Percentiles rank a stretch among this genome's conserved stretches.
These are phyloP conservation scores for Clostera curtula DNA, from an alignment of 2,888 invertebrate species.

Conservation along the genomic window DNA sequence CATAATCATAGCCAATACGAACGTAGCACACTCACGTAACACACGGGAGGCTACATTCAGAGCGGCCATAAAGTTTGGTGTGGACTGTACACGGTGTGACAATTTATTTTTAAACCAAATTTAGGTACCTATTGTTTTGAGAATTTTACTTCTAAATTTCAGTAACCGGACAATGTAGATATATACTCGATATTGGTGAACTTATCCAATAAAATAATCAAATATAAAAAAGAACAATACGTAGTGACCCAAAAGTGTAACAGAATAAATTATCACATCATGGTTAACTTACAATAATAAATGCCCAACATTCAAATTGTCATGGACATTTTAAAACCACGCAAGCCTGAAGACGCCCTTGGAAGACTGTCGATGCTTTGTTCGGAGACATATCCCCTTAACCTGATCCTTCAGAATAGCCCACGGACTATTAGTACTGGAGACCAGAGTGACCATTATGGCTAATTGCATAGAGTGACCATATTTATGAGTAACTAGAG, in stretches of 20 bases:
- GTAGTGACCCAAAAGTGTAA: conserved; percentile 3
- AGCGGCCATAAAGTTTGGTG: too few species aligned
- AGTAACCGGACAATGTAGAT: too few species aligned
- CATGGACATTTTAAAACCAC: conserved; percentile 13
- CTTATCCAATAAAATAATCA: too few species aligned
- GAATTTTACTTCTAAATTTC: too few species aligned
- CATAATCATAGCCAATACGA: too few species aligned
- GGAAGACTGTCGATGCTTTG: conserved; percentile 23
- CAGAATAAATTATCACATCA: conserved; percentile 34
- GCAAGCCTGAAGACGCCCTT: conserved; percentile 22
- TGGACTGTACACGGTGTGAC: conserved; percentile 22
- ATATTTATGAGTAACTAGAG: too few species aligned
- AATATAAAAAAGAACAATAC: background rate
- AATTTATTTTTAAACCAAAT: conserved; percentile 19
- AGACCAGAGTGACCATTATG: conserved; percentile 25
- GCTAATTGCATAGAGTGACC: too few species aligned
- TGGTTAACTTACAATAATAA: conserved; percentile 35
- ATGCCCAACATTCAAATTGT: conserved; percentile 13
- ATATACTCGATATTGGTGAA: too few species aligned
- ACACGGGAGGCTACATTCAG: too few species aligned
- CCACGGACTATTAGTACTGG: conserved; percentile 13
- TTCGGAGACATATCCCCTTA: too few species aligned
- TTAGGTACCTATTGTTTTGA: background rate
- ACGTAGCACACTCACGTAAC: too few species aligned
- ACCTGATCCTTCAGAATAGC: conserved; percentile 14